Conservation (phyloP, 2,113 vertebrate genomes). For the Ptilonorhynchus violaceus region DNA sequence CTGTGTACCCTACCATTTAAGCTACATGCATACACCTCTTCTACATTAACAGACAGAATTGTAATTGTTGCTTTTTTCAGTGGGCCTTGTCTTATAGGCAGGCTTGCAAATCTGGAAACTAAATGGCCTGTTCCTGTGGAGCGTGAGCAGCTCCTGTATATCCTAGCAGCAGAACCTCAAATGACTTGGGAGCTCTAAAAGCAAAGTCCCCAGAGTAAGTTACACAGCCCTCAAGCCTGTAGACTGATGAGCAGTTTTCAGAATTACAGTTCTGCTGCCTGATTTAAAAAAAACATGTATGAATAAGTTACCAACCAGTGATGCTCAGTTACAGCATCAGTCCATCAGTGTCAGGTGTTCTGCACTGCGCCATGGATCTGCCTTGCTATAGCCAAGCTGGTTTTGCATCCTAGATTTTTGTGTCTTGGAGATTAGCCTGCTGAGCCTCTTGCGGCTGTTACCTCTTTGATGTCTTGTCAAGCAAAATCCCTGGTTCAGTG, state of each 20-base stretch:
- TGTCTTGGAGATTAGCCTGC: neutral
- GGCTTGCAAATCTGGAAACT: neutral
- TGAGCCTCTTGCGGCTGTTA: neutral
- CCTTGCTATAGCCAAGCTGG: rapidly evolving
- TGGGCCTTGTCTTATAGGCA: neutral
- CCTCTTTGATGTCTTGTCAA: neutral
- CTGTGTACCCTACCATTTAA: neutral
- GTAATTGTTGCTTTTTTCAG: neutral
- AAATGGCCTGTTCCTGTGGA: neutral
- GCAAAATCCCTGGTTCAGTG: neutral
- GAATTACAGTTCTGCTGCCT: neutral
- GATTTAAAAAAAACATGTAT: rapidly evolving
- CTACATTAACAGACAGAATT: neutral
- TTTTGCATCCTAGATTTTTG: neutral
- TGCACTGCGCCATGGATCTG: neutral
- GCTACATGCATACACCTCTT: neutral
- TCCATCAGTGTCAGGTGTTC: neutral
- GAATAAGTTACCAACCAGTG: neutral
- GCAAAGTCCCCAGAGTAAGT: neutral
- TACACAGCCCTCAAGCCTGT: neutral
- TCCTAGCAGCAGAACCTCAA: neutral
- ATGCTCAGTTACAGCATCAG: neutral
- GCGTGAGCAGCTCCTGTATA: neutral
- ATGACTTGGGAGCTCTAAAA: neutral
- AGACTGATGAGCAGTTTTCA: neutral